A percentile compares a stretch with the other conserved stretches of the same genome.
phyloP scores from a whole-genome alignment of 2,888 invertebrate genomes.

The Hedychridium roseum region DNA sequence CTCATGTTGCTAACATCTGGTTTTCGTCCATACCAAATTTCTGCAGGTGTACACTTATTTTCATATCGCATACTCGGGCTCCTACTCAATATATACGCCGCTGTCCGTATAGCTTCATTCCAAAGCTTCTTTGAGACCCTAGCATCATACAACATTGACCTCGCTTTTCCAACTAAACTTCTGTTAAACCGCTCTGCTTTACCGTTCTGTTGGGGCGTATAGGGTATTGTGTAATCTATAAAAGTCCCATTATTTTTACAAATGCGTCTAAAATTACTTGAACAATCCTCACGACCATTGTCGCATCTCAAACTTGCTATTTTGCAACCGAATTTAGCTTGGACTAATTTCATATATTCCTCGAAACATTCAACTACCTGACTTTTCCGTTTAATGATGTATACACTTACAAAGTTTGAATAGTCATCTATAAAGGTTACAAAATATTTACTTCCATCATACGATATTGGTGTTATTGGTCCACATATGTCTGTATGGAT shows the following conservation, averaged over 20 bases:
- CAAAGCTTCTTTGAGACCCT: neutral
- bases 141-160: neutral
- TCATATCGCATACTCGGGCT: neutral
- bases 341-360: neutral
- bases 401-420: neutral
- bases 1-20: neutral
- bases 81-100: neutral
- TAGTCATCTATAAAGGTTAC: neutral
- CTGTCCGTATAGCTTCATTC: neutral
- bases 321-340: neutral
- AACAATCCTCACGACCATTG: neutral
- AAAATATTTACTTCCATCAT: neutral
- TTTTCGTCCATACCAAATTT: neutral
- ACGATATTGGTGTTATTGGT: constrained; percentile 12
- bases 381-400: neutral
- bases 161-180: neutral
- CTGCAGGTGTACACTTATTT: neutral
- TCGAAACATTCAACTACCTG: neutral
- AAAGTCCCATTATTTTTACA: neutral
- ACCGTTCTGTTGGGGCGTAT: neutral
- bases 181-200: neutral
- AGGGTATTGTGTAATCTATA: neutral
- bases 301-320: neutral
- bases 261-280: neutral
- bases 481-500: constrained; percentile 17